These are phyloP conservation scores for Hetaerina americana DNA, from an alignment of 1,140 invertebrate species.

Conservation along the genomic window DNA sequence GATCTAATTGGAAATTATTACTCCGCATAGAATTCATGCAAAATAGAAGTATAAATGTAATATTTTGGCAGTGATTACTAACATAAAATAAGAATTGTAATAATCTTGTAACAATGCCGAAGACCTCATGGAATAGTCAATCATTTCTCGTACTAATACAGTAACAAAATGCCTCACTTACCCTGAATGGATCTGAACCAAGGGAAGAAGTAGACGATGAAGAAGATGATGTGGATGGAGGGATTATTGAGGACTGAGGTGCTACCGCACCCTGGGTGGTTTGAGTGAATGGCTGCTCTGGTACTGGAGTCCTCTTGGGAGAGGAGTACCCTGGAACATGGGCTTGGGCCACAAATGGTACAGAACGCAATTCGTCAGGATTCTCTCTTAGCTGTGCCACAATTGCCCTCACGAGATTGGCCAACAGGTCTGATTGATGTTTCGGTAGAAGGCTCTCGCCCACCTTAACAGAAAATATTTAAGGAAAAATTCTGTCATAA, in stretches of 20 bases:
- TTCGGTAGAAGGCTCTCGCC: constrained; percentile 70
- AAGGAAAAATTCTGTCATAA: neutral
- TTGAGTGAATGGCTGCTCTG: neutral
- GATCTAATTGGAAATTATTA: too few species aligned
- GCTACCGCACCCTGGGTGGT: neutral
- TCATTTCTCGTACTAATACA: too few species aligned
- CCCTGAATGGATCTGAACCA: neutral
- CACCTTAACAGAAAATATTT: constrained; percentile 40
- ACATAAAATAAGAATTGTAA: too few species aligned
- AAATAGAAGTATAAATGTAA: too few species aligned
- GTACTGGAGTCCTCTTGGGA: neutral
- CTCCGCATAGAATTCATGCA: too few species aligned
- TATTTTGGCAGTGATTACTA: too few species aligned
- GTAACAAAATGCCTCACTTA: too few species aligned
- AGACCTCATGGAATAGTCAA: too few species aligned
- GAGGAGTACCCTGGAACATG: neutral
- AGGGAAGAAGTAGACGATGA: neutral
- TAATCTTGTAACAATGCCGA: too few species aligned
- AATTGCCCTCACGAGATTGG: constrained; percentile 72
- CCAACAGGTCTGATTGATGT: constrained; percentile 64
- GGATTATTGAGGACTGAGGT: neutral
- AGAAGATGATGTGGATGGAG: neutral
- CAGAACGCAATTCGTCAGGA: constrained; percentile 50
- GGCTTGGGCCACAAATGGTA: neutral
- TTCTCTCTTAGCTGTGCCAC: constrained; percentile 67